phyloP scores from a whole-genome alignment of 2,113 vertebrate genomes.

The Proteles cristata region DNA sequence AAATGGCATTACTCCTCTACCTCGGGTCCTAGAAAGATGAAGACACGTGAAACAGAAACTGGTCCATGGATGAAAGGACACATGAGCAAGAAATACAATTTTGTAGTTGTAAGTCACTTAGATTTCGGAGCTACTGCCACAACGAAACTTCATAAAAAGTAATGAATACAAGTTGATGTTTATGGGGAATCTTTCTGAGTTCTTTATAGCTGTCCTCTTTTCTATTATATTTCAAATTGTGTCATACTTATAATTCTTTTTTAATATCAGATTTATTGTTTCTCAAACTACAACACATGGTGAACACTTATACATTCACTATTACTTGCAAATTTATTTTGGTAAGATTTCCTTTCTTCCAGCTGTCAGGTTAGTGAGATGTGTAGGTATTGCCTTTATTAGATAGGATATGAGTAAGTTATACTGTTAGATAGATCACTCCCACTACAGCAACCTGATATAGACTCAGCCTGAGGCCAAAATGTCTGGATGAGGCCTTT shows the following conservation, averaged over 20 bases:
- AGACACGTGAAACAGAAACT: not conserved
- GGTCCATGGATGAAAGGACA: not conserved
- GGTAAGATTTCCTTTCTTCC: not conserved
- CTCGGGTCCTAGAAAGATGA: not conserved
- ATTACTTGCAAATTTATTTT: not conserved
- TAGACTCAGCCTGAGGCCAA: not conserved
- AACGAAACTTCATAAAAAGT: not conserved
- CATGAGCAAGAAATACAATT: not conserved
- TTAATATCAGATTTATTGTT: constrained; percentile 44
- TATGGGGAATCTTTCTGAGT: not conserved
- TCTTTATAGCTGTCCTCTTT: not conserved
- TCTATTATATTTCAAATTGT: not conserved
- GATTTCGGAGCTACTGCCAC: not conserved
- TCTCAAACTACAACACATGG: not conserved
- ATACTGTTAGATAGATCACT: not conserved
- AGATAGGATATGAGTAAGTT: not conserved
- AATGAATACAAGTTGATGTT: not conserved
- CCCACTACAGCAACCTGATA: not conserved
- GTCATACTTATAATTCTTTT: constrained; percentile 51
- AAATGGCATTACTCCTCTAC: not conserved
- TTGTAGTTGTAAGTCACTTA: not conserved
- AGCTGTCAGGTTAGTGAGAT: not conserved
- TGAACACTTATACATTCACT: constrained; percentile 33
- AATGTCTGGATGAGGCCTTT: not conserved
- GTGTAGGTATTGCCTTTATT: not conserved